Evolutionary conservation across 2,113 vertebrate species (phyloP), one percentile per base, ranked within the genome.

Genomic region (Procapra przewalskii): DNA sequence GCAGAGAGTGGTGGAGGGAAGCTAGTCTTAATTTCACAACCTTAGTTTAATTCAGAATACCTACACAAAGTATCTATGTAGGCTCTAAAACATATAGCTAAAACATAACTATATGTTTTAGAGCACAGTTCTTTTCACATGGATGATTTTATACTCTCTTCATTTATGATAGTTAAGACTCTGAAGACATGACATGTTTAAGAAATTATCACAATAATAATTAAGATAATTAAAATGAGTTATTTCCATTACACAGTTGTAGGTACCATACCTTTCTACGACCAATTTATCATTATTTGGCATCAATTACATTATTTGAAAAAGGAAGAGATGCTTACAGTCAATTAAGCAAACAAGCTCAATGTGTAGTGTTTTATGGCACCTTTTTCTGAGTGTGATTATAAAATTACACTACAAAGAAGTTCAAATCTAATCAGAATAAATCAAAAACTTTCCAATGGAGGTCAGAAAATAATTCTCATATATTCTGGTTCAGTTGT

Each of bases 271-370:
- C 16, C 50, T 90, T 89, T 86, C 3, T 48, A 94, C 93, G 94
- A 43, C 4, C 15, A 94, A 90, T 97, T 88, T 88, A 60, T 97
- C 77, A 96, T 93, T 59, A 60, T 97, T 98, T 97, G 67, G 90
- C 93, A 93, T 91, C 36, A 97, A 36, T 95, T 97, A 95, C 21
- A 52, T 6, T 83, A 62, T 87, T 43, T 25, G 50, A 97, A 96
- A 95, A 96, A 54, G 27, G 62, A 98, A 98, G 29, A 80, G 88
- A 48, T 90, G 31, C 93, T 98, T 92, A 79, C 55, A 98, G 85
- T 93, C 86, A 98, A 75, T 98, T 97, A 98, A 98, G 50, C 77
- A 98, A 98, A 90, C 6, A 98, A 97, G 86, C 4, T 62, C 50
- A 83, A 67, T 80, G 59, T 25, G 17, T 27, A 71, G 12, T 77